Base-by-base conservation (phyloP, 2,113 vertebrate species). In the Entelurus aequoreus region DNA sequence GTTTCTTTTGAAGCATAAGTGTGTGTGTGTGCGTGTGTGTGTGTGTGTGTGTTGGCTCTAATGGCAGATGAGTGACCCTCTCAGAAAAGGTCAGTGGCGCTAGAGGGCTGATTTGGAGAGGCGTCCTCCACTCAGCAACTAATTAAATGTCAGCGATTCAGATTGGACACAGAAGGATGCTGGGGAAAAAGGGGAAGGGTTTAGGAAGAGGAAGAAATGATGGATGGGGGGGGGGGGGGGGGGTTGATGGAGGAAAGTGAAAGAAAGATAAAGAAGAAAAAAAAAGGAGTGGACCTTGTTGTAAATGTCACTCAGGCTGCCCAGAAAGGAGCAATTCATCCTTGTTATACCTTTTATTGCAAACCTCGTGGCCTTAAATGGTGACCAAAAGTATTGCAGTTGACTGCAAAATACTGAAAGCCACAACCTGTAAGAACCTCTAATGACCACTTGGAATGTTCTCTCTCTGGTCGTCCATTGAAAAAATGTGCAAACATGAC, bases 101-200 rank as follows among this genome's bases (percentile, higher is more conserved):
- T 87, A 84, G 76, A 83, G 87, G 80, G 75, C 83, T 83, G 88
- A 87, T 86, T 81, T 81, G 82, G 74, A 35, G 63, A 84, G 71
- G 76, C 76, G 73, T 80, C 86, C 77, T 88, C 81, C 83, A 81
- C 88, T 86, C 82, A 80, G 74, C 71, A 69, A 71, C 83, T 91
- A 91, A 92, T 91, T 92, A 91, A 92, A 92, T 92, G 90, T 90
- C 90, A 91, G 80, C 6, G 62, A 83, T 81, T 79, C 60, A 78
- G 68, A 75, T 56, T 72, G 78, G 70, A 74, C 52, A 65, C 59
- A 54, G 57, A 68, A 47, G 63, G 60, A 62, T 54, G 42, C 13
- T 6, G 9, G 0, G 7, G 54, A 4, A 36, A 4, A 35, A n/a
- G 54, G 12, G 10, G 37, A 50, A 7, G 55, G 28, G 8, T 19